phyloP scores from a whole-genome alignment of 2,888 invertebrate species.

The Melinaea menophilus region DNA sequence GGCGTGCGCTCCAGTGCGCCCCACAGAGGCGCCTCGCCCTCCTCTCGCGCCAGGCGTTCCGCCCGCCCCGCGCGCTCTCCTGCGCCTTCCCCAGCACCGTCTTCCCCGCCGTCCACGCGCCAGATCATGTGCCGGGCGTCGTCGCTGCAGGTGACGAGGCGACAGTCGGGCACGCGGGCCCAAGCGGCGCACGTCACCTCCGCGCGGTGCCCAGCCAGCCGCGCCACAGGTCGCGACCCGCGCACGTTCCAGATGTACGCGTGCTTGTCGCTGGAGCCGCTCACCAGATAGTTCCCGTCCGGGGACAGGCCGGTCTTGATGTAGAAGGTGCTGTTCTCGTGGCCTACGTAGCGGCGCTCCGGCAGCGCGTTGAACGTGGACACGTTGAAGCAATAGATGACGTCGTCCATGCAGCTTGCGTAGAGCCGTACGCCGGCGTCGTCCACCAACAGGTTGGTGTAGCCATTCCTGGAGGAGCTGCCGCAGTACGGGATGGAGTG shows the following conservation, averaged over 20 bases:
- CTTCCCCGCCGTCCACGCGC: constrained; percentile 79
- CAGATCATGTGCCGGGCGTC: constrained; percentile 88
- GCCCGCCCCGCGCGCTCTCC: constrained; percentile 52
- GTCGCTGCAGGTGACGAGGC: constrained; percentile 89
- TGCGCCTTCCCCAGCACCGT: constrained; percentile 44
- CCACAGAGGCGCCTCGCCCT: constrained; percentile 46
- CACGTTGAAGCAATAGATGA: constrained; percentile 91
- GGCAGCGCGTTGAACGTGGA: constrained; percentile 82
- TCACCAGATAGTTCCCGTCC: constrained; percentile 88
- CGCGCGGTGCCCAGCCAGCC: constrained; percentile 85
- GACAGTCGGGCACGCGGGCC: constrained; percentile 77
- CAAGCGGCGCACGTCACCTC: constrained; percentile 94
- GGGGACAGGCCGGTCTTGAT: constrained; percentile 89
- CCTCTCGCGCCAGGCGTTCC: constrained; percentile 41
- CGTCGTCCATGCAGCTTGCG: constrained; percentile 92
- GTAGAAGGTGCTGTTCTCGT: constrained; percentile 89
- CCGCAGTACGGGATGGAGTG: constrained; percentile 86
- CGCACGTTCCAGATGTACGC: constrained; percentile 92
- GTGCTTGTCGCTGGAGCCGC: constrained; percentile 92
- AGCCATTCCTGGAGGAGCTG: constrained; percentile 82
- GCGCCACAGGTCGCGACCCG: constrained; percentile 81
- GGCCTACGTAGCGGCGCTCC: constrained; percentile 82
- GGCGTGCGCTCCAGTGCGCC: constrained; percentile 69
- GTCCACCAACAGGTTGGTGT: constrained; percentile 87
- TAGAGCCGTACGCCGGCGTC: constrained; percentile 83